Evolutionary conservation across 2,888 invertebrate species (phyloP).

Genomic region (Temnothorax rugatulus): DNA sequence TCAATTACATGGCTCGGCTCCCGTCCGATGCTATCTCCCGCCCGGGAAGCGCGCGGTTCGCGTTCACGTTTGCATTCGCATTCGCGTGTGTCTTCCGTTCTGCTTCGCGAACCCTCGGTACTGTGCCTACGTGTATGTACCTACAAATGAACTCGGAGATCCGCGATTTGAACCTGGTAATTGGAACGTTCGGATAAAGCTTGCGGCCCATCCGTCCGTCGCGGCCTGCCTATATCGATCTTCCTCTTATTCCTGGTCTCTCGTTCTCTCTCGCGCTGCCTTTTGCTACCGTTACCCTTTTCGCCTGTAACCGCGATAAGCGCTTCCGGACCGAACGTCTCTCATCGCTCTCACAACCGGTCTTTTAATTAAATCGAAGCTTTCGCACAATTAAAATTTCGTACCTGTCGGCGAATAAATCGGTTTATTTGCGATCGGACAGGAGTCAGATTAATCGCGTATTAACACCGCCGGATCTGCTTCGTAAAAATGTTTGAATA

Average conservation of each 20-base stretch:
- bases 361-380: conserved; percentile 72
- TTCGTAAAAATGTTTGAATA: conserved; percentile 33
- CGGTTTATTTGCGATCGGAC: conserved; percentile 62
- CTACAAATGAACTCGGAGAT: conserved; percentile 76
- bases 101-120: conserved; percentile 56
- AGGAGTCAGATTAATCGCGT: conserved; percentile 49
- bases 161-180: conserved; percentile 75
- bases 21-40: conserved; percentile 82
- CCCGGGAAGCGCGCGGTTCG: conserved; percentile 65
- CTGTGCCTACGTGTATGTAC: conserved; percentile 56
- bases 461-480: conserved; percentile 45
- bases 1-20: conserved; percentile 84
- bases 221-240: conserved; percentile 68
- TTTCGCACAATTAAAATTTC: conserved; percentile 72
- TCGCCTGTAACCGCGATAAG: conserved; percentile 48
- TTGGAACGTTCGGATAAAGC: conserved; percentile 79
- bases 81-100: conserved; percentile 75
- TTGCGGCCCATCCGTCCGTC: conserved; percentile 65
- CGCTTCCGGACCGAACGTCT: conserved; percentile 65
- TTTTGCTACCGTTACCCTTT: conserved; percentile 32
- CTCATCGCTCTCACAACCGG: conserved; percentile 43
- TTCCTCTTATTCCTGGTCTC: conserved; percentile 40
- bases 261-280: background rate
- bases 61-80: conserved; percentile 59
- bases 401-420: conserved; percentile 52